Percentiles rank a stretch among this genome's conserved stretches.
Conservation (phyloP, 2,888 invertebrate species). For the Pyrgus malvae region DNA sequence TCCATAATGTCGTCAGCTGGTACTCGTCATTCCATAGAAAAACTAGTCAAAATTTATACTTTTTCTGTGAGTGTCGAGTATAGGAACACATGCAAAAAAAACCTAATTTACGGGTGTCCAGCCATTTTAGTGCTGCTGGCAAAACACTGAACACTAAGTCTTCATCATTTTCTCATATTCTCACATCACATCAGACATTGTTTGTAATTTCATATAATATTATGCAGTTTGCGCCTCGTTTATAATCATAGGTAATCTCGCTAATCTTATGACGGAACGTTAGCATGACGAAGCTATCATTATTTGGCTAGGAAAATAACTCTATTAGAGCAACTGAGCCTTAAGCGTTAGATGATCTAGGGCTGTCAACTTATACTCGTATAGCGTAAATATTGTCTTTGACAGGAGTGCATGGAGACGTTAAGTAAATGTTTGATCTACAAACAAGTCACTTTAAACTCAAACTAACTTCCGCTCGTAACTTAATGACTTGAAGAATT, state of each 20-base stretch:
- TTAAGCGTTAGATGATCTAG: constrained; percentile 16
- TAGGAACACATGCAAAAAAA: no score
- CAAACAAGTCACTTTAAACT: no score
- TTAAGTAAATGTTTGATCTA: not conserved
- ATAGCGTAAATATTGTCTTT: not conserved
- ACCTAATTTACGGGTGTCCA: no score
- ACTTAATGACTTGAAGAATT: no score
- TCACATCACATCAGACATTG: not conserved
- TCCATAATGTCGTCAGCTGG: no score
- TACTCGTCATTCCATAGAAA: no score
- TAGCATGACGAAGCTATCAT: constrained; percentile 21
- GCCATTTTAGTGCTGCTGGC: no score
- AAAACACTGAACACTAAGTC: no score
- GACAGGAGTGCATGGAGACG: no score
- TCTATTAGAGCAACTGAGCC: constrained; percentile 31
- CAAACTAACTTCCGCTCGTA: no score
- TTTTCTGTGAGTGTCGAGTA: no score
- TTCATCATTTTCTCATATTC: not conserved
- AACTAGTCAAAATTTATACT: no score
- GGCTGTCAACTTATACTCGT: not conserved
- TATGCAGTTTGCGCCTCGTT: constrained; percentile 10
- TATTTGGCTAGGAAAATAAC: constrained; percentile 35
- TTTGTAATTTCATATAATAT: not conserved
- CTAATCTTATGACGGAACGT: constrained; percentile 16
- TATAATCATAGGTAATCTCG: constrained; percentile 15